Base-by-base conservation (phyloP, 2,797 vertebrate species). In the Sebastes iracundus region DNA sequence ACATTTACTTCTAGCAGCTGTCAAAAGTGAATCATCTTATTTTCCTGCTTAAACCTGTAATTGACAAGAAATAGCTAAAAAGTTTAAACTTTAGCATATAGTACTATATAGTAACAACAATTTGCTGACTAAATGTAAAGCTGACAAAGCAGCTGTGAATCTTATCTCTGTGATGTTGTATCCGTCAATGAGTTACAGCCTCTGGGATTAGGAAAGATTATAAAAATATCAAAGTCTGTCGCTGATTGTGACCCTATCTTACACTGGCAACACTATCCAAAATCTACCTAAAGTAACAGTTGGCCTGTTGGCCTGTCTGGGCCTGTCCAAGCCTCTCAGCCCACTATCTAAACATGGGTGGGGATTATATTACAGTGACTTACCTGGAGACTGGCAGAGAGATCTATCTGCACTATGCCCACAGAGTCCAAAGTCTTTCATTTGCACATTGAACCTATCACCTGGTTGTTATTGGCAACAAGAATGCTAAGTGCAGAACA, bases 301-400 rank as follows among this genome's bases (percentile, higher is more conserved):
- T 69, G 42, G 25, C 58, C 58, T 72, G 18, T 64, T 33, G 63
- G 25, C 30, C 20, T 20, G 4, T 62, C 33, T 30, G 30, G 61
- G 30, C 7, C 49, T 62, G 35, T 49, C n/a, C n/a, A 1, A 4
- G 76, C 27, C 52, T 83, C 56, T 66, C 71, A 84, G 71, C 55
- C 74, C 74, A 78, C 77, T 93, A 67, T 93, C 64, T 87, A 93
- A 94, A 95, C 84, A 94, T 90, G 83, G 92, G 93, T 90, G 93
- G 77, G 70, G 85, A 72, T 83, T 82, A 76, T 77, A 85, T 80
- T 71, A 28, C 27, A 72, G 28, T 80, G 53, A 91, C 87, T 73
- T 58, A 84, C 56, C 72, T 75, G 59, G 30, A 83, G 27, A 78
- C 33, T 16, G 61, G 56, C 49, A 67, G 72, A 68, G 18, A 75